These are phyloP conservation scores for Alauda arvensis DNA, from an alignment of 2,797 vertebrate species.

Conservation along the genomic window DNA sequence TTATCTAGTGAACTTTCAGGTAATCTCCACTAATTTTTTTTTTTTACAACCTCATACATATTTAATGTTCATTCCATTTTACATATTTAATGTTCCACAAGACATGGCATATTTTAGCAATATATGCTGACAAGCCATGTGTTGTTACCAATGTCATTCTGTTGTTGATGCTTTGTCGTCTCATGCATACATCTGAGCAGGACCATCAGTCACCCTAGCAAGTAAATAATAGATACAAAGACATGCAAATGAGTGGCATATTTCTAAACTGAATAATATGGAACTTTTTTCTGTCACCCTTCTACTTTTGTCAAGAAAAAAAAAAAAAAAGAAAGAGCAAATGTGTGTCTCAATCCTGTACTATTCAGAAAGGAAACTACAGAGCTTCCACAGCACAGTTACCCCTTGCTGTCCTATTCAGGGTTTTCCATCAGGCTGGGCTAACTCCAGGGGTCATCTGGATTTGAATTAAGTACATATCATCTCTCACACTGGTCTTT, in stretches of 20 bases:
- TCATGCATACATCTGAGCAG: not conserved
- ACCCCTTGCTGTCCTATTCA: not conserved
- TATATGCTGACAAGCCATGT: conserved; percentile 23
- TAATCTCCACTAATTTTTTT: not conserved
- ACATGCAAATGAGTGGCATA: not conserved
- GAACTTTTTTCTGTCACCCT: not conserved
- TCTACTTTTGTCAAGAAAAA: not conserved
- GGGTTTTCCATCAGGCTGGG: not conserved
- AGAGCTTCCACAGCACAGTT: not conserved
- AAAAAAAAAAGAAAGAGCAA: not conserved
- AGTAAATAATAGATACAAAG: conserved; percentile 8
- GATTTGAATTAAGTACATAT: not conserved
- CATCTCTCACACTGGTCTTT: not conserved
- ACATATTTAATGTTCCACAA: conserved; percentile 15
- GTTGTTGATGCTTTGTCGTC: not conserved
- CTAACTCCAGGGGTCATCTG: not conserved
- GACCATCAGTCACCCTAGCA: not conserved
- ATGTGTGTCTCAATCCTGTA: not conserved
- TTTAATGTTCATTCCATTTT: conserved; percentile 12
- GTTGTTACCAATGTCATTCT: not conserved
- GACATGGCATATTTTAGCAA: conserved; percentile 19
- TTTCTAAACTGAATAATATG: not conserved
- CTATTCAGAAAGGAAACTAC: not conserved
- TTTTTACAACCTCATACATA: not conserved
- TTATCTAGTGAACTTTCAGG: not conserved